phyloP scores from a whole-genome alignment of 1,140 invertebrate genomes.

The Leptopilina clavipes region DNA sequence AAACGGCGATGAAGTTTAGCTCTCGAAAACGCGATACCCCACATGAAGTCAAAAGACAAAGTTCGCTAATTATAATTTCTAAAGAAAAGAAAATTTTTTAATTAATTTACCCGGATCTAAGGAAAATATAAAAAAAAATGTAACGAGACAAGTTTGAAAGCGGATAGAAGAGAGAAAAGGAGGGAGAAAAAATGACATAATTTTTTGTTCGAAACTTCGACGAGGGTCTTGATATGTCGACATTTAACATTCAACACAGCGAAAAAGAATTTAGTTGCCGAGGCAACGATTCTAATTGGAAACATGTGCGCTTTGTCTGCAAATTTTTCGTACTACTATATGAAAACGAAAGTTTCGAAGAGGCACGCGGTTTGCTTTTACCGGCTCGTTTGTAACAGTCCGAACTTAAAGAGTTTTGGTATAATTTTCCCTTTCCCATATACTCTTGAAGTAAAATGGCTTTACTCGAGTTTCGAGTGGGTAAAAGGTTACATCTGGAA shows the following conservation, averaged over 20 bases:
- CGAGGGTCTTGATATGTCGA: conserved; percentile 34
- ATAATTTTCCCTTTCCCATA: neutral
- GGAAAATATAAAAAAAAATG: neutral
- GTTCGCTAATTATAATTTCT: conserved; percentile 26
- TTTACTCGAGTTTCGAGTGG: conserved; percentile 32
- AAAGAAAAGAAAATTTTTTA: neutral
- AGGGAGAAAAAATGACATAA: conserved; percentile 3
- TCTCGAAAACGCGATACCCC: conserved; percentile 5
- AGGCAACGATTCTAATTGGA: conserved; percentile 22
- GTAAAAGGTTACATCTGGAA: conserved; percentile 35
- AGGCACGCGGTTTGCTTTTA: conserved; percentile 14
- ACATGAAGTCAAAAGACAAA: conserved; percentile 22
- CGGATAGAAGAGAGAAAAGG: neutral
- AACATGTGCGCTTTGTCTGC: conserved; percentile 31
- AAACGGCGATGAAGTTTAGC: conserved; percentile 40
- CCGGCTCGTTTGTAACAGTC: conserved; percentile 32
- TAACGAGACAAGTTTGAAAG: conserved; percentile 22
- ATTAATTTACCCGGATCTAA: neutral
- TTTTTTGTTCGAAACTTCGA: conserved; percentile 24
- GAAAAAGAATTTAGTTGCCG: conserved; percentile 32
- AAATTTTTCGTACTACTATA: conserved; percentile 10
- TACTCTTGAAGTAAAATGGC: conserved; percentile 8
- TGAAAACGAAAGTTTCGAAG: conserved; percentile 21
- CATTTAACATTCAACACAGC: conserved; percentile 32
- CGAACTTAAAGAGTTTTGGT: conserved; percentile 30